Evolutionary conservation across 2,797 vertebrate species (phyloP).

Genomic region (Dicrostonyx torquatus): DNA sequence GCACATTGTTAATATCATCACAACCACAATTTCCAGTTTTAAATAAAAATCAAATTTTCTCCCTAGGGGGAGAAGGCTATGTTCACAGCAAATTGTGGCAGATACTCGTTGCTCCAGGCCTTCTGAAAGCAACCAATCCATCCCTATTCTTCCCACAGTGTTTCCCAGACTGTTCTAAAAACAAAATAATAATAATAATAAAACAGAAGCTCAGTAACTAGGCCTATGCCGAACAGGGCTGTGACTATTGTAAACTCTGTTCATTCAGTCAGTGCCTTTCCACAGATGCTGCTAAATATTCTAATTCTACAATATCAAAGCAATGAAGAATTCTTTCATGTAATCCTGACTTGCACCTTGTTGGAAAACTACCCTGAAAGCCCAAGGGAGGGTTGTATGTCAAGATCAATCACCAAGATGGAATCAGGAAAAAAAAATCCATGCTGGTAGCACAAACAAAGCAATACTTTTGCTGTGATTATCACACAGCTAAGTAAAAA

Average conservation of each 20-base stretch:
- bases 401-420: neutral
- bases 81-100: neutral
- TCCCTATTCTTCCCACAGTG: neutral
- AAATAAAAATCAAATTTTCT: neutral
- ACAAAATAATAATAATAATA: neutral
- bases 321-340: neutral
- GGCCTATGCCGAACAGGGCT: neutral
- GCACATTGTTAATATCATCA: neutral
- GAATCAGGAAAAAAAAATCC: neutral
- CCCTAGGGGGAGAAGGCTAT: neutral
- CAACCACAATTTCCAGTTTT: neutral
- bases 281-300: neutral
- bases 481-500: neutral
- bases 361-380: neutral
- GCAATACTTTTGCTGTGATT: neutral
- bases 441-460: conserved; percentile 3
- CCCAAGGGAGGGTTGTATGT: neutral
- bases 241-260: neutral
- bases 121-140: neutral
- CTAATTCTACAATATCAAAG: neutral
- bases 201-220: neutral
- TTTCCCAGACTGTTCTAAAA: neutral
- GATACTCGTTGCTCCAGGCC: neutral
- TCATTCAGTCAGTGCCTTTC: neutral
- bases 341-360: neutral